Evolutionary conservation across 2,113 vertebrate genomes (phyloP).

Genomic region (Candoia aspera): DNA sequence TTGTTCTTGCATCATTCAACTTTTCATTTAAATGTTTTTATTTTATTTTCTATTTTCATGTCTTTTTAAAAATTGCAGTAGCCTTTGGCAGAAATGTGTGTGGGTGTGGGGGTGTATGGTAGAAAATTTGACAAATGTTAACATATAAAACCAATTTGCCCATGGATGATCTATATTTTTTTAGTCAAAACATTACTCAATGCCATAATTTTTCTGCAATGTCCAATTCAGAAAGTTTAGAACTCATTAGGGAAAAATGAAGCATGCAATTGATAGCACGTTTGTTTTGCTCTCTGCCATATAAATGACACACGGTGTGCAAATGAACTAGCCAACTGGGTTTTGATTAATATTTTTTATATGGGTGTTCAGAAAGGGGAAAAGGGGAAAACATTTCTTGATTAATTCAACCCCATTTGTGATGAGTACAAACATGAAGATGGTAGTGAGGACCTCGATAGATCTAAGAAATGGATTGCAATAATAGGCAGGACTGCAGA

Average conservation of each 20-base stretch:
- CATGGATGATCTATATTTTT: slow-evolving; percentile 9
- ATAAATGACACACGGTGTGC: background rate
- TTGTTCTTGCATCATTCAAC: background rate
- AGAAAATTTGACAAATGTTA: slow-evolving; percentile 6
- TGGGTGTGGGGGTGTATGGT: background rate
- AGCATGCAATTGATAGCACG: slow-evolving; percentile 23
- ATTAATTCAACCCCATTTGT: slow-evolving; percentile 20
- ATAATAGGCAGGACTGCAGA: background rate
- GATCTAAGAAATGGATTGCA: slow-evolving; percentile 18
- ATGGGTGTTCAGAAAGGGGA: background rate
- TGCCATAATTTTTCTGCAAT: slow-evolving; percentile 4
- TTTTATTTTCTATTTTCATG: slow-evolving; percentile 11
- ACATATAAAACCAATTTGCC: slow-evolving; percentile 24
- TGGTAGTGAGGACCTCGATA: slow-evolving; percentile 43
- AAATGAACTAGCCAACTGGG: background rate
- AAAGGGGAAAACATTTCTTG: background rate
- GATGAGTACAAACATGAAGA: background rate
- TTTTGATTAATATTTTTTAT: slow-evolving; percentile 18
- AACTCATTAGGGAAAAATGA: slow-evolving; percentile 25
- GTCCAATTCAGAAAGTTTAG: slow-evolving; percentile 46
- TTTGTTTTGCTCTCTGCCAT: slow-evolving; percentile 25
- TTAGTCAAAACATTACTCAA: slow-evolving; percentile 26
- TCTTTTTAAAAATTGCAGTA: slow-evolving; percentile 21
- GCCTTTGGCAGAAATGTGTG: slow-evolving; percentile 39
- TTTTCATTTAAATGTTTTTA: slow-evolving; percentile 4